Evolutionary conservation across 2,113 vertebrate genomes (phyloP), one percentile per base, ranked within the genome.

Genomic region (Sapajus apella): DNA sequence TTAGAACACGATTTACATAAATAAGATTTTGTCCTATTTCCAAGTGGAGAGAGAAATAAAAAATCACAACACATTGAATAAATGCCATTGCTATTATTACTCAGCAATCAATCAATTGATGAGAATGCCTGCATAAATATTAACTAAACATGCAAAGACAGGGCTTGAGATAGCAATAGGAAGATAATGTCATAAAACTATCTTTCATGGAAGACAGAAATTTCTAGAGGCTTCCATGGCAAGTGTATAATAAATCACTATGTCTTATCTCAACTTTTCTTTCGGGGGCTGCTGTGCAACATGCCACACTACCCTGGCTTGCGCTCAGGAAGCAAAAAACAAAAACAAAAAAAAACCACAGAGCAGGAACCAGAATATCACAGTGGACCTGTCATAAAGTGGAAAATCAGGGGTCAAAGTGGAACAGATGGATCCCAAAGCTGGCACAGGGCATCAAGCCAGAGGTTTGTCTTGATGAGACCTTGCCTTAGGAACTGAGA

Each of bases 1-100:
- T 68, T 50, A 87, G 37, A 94, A 95, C 37, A 80, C 50, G 58
- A 32, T 32, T 47, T 85, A 66, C 30, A 18, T 92, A 80, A 97
- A 83, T 77, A 90, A 81, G 21, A 87, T 66, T 66, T 47, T 32
- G 3, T 45, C 64, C 50, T 76, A 16, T 47, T 64, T 64, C 27
- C 81, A 76, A n/a, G 81, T 40, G 50, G 61, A 80, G 23, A 72
- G n/a, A 72, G 3, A 20, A 95, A 52, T 68, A 12, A 94, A 84
- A 90, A 91, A 79, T 70, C 2, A 32, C 25, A 50, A 20, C 10
- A 43, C 3, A 43, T 17, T 21, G 23, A 66, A 40, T 84, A 87
- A 87, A 75, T n/a, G 43, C 1, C 21, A 56, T 35, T 50, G 30
- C 25, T 61, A 40, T 47, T 55, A 47, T 1, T 56, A 50, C 40